These are phyloP conservation scores for Girardinichthys multiradiatus DNA, from an alignment of 2,113 vertebrate species.

Conservation along the genomic window DNA sequence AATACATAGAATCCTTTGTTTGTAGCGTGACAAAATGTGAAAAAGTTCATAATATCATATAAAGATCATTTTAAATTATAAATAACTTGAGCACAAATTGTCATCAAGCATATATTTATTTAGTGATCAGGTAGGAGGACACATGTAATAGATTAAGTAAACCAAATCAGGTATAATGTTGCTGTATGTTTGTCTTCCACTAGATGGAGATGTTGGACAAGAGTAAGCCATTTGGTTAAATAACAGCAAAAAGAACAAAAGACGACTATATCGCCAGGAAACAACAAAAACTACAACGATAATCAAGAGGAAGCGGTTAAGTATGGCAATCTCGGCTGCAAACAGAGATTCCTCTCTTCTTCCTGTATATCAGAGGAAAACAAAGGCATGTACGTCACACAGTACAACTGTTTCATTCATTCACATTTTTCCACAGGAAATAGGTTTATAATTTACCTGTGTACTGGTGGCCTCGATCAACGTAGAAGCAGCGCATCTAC, in stretches of 20 bases:
- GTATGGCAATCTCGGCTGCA: conserved; percentile 17
- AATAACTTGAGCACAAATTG: background rate
- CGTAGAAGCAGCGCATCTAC: conserved; percentile 35
- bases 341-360: conserved; percentile 42
- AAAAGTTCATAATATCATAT: too few species aligned
- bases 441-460: conserved; percentile 24
- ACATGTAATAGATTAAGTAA: background rate
- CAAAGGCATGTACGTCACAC: conserved; percentile 11
- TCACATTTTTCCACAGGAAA: conserved; percentile 10
- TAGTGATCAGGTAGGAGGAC: conserved; percentile 4
- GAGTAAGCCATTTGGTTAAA: background rate
- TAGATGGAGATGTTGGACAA: conserved; percentile 67
- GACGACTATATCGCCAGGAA: conserved; percentile 16
- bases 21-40: too few species aligned
- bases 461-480: conserved; percentile 15
- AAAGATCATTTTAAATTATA: background rate
- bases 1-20: too few species aligned
- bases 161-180: background rate
- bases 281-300: conserved; percentile 16
- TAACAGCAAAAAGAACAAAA: conserved; percentile 19
- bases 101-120: conserved; percentile 37
- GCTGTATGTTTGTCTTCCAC: conserved; percentile 33
- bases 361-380: conserved; percentile 44
- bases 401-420: conserved; percentile 4
- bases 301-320: conserved; percentile 31